These are phyloP conservation scores for Vanessa cardui DNA, from an alignment of 2,888 invertebrate species.

Conservation along the genomic window DNA sequence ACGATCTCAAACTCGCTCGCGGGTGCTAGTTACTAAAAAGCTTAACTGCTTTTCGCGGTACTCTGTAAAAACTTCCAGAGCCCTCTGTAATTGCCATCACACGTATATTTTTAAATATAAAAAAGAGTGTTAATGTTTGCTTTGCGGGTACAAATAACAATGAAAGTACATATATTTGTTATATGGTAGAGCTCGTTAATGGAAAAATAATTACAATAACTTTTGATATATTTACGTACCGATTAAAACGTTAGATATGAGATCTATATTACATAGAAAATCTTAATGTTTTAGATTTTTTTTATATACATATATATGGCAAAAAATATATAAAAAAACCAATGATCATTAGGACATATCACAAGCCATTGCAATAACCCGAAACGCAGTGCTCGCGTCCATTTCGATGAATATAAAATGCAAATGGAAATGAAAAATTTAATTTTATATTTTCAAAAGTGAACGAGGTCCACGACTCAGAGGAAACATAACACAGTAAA, in stretches of 20 bases:
- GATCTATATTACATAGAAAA: neutral
- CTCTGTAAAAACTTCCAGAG: slow-evolving; percentile 4
- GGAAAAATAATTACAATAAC: neutral
- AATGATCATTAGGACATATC: slow-evolving; percentile 20
- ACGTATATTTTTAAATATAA: slow-evolving; percentile 8
- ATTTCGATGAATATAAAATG: slow-evolving; percentile 22
- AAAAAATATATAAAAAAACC: slow-evolving; percentile 8
- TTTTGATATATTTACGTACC: neutral
- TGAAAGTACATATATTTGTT: slow-evolving; percentile 12
- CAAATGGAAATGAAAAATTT: slow-evolving; percentile 22
- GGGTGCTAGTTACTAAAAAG: slow-evolving; percentile 25
- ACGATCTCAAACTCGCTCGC: slow-evolving; percentile 46
- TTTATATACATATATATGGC: neutral
- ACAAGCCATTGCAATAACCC: slow-evolving; percentile 13
- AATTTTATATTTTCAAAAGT: slow-evolving; percentile 28
- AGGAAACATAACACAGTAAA: slow-evolving; percentile 21
- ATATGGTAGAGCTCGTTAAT: neutral
- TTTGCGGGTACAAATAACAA: slow-evolving; percentile 9
- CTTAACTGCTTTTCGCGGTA: slow-evolving; percentile 27
- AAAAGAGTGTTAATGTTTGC: slow-evolving; percentile 18
- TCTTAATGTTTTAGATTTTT: neutral
- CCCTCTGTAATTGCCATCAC: slow-evolving; percentile 18
- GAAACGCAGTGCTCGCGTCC: slow-evolving; percentile 5
- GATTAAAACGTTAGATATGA: neutral
- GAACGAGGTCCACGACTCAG: slow-evolving; percentile 17